Percentiles rank a stretch among this genome's conserved stretches.
phyloP scores from a whole-genome alignment of 2,113 vertebrate species.

The Oreochromis niloticus region DNA sequence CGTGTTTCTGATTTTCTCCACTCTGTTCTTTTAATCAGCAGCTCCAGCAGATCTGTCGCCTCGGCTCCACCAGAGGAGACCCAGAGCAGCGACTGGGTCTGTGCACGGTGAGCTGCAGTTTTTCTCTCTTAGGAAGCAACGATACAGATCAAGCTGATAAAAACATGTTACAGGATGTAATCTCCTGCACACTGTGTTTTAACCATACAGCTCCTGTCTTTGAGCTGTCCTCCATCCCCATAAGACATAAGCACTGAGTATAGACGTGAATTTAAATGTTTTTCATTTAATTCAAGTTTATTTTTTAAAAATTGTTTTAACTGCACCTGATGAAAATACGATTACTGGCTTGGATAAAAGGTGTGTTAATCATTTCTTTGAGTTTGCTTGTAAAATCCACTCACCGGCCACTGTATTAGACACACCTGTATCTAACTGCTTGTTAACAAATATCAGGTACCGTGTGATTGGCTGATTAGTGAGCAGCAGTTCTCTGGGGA shows the following conservation, averaged over 20 bases:
- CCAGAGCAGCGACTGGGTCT: background rate
- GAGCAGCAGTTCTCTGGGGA: background rate
- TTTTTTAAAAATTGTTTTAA: background rate
- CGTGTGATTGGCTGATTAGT: background rate
- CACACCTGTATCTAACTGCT: background rate
- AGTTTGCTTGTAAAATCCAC: background rate
- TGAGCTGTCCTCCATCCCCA: background rate
- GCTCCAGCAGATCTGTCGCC: background rate
- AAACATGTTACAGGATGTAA: background rate
- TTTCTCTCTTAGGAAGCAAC: background rate
- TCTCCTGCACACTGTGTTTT: background rate
- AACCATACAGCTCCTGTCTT: background rate
- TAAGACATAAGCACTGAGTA: background rate
- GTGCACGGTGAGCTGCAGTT: constrained; percentile 39
- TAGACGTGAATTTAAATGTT: background rate
- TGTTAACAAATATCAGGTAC: background rate
- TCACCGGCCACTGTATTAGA: background rate
- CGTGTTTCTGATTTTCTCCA: background rate
- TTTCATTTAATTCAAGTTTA: background rate
- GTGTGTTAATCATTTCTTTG: background rate
- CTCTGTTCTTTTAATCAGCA: background rate
- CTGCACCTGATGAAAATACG: background rate
- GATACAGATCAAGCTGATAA: background rate
- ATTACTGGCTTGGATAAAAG: background rate
- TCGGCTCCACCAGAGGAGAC: background rate